A percentile compares a stretch with the other conserved stretches of the same genome.
These are phyloP conservation scores for Phyllotis vaccarum DNA, from an alignment of 2,797 vertebrate genomes.

Conservation along the genomic window DNA sequence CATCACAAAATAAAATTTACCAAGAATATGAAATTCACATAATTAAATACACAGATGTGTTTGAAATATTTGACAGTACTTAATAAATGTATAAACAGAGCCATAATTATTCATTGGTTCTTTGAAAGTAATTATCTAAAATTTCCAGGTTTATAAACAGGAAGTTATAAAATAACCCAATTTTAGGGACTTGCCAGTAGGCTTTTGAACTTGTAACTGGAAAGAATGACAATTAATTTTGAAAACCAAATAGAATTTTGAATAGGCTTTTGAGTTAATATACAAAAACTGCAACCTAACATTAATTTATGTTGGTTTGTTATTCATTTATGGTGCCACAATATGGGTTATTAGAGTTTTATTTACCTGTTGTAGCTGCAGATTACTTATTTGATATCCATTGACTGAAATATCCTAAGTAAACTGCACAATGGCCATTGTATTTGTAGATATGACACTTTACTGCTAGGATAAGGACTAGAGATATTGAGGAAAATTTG, in stretches of 20 bases:
- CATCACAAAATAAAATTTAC: slow-evolving; percentile 16
- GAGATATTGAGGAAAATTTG: not conserved
- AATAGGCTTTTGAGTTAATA: not conserved
- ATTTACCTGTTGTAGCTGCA: not conserved
- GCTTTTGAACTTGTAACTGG: not conserved
- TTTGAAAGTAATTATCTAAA: slow-evolving; percentile 45
- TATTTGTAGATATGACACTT: not conserved
- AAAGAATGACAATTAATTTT: slow-evolving; percentile 16
- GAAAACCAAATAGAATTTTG: not conserved
- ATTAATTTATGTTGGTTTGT: not conserved
- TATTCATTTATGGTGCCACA: not conserved
- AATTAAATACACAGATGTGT: not conserved
- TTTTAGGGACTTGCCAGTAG: slow-evolving; percentile 40
- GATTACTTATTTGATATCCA: not conserved
- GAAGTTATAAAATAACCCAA: not conserved
- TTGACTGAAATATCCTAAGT: not conserved
- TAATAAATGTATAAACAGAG: slow-evolving; percentile 30
- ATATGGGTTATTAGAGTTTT: not conserved
- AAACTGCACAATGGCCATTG: not conserved
- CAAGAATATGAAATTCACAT: not conserved
- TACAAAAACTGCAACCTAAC: not conserved
- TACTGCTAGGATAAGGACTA: not conserved
- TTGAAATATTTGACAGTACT: slow-evolving; percentile 25
- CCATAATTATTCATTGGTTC: not conserved
- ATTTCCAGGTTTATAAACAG: slow-evolving; percentile 41